Base-by-base conservation (phyloP, 1,140 invertebrate species). In the Anastrepha obliqua region DNA sequence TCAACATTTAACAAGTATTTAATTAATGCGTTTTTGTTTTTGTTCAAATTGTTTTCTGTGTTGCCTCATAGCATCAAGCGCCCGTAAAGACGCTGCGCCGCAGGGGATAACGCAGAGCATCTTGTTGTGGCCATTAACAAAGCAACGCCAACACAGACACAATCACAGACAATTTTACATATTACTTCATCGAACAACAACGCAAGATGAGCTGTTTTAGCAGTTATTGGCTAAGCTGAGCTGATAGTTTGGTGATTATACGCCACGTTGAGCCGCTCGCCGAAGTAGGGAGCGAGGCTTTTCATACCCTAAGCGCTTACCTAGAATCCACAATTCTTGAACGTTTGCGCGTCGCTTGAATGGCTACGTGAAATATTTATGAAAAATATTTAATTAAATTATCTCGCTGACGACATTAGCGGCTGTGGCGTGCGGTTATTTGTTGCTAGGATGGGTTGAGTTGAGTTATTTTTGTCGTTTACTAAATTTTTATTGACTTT, bases 1-100 rank as follows among this genome's bases (percentile, higher is more conserved):
- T 81, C 74, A 81, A 81, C 74, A 81, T 81, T 81, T 81, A 81
- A 81, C 74, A 81, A 81, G 74, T 81, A 81, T 81, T 81, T 81
- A 81, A 81, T 81, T 81, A 81, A 81, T 81, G 74, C n/a, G 60
- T 55, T 81, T 51, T 81, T 81, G 74, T 55, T 81, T 81, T 67
- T 67, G 64, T 67, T 55, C 7, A 4, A 5, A 47, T 74, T 74
- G 51, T 81, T 51, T 81, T 20, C 51, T 2, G 2, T 58, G n/a
- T 20, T 81, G 15, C 13, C 15, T 62, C n/a, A 17, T 62, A n/a
- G 15, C 60, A 62, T 4, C 60, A 62, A 62, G 6, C 51, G 51
- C 51, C 51, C 8, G 6, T n/a, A 62, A 62, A 17, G 29, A 29
- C 29, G 29, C 29, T 29, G 29, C 29, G 29, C 29, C 29, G 29